These are phyloP conservation scores for Morinoia aosen DNA, from an alignment of 2,888 invertebrate species.

Conservation along the genomic window DNA sequence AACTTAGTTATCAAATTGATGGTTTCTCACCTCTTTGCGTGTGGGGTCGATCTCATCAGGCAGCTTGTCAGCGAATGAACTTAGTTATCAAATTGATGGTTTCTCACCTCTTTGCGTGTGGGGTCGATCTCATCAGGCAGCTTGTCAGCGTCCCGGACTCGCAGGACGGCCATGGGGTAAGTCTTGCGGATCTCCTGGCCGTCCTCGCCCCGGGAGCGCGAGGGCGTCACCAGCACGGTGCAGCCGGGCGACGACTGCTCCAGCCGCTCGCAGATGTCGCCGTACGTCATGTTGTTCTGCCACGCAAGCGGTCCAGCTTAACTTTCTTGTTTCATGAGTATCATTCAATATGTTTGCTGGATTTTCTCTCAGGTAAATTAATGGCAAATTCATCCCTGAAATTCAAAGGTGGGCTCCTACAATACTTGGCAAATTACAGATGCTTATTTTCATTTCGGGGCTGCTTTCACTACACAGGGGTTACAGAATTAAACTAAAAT, in stretches of 20 bases:
- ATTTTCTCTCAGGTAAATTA: too few relatives aligned
- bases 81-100: too few relatives aligned
- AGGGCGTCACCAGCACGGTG: conserved; percentile 70
- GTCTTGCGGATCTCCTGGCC: conserved; percentile 74
- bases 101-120: conserved; percentile 73
- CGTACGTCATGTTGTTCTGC: conserved; percentile 67
- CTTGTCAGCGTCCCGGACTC: conserved; percentile 57
- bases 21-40: too few relatives aligned
- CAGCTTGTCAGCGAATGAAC: too few relatives aligned
- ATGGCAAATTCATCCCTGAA: too few relatives aligned
- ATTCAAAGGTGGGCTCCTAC: too few relatives aligned
- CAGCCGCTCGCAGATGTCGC: conserved; percentile 61
- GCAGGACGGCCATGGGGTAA: conserved; percentile 61
- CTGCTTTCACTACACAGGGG: too few relatives aligned
- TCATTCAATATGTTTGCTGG: too few relatives aligned
- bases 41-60: too few relatives aligned
- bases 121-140: conserved; percentile 65
- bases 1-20: too few relatives aligned
- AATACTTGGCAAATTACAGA: too few relatives aligned
- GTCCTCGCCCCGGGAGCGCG: conserved; percentile 18
- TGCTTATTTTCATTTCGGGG: too few relatives aligned
- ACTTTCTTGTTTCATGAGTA: not conserved
- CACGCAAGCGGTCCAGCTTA: not conserved
- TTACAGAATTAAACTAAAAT: not conserved
- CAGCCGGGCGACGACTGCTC: conserved; percentile 59